Evolutionary conservation across 2,888 invertebrate species (phyloP), one percentile per base, ranked within the genome.

Genomic region (Plutella xylostella): DNA sequence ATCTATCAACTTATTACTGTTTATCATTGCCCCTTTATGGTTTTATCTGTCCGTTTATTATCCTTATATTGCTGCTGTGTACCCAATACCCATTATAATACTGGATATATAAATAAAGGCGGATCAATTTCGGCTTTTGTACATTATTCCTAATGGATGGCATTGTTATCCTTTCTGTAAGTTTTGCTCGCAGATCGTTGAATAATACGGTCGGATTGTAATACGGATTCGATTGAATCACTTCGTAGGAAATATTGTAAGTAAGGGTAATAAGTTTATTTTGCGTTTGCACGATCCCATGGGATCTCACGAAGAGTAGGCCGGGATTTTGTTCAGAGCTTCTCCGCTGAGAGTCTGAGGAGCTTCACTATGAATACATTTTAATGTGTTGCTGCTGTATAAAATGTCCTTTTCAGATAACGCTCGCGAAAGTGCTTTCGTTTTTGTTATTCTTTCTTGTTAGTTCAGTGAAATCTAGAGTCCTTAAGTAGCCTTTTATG

Each of bases 331-430:
- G n/a, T 30, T 41, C 30, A 20, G n/a, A 30, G 7, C 28, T 17
- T 25, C 57, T 60, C 54, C 60, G 59, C 60, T 63, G 58, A 58
- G n/a, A n/a, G n/a, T n/a, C 57, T 53, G 57, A 53, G 56, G 54
- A 46, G 54, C 55, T 68, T 65, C 59, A 53, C 65, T 63, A 52
- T 55, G 67, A 69, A 73, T 72, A 67, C 55, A 69, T 72, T 69
- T 67, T 57, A 69, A 71, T 69, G 68, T 56, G 63, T 63, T 57
- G 45, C 31, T 21, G 33, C 30, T 42, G 19, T 41, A 18, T 49
- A 21, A 35, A 47, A 45, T 47, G 46, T 46, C 44, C 47, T 20
- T 38, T 43, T 42, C 39, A 42, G 34, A 47, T 46, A n/a, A n/a
- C n/a, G n/a, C 45, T 49, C 42, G 45, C 44, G 47, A 45, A 41